These are phyloP conservation scores for Camelus bactrianus DNA, from an alignment of 2,113 vertebrate genomes.

Conservation along the genomic window DNA sequence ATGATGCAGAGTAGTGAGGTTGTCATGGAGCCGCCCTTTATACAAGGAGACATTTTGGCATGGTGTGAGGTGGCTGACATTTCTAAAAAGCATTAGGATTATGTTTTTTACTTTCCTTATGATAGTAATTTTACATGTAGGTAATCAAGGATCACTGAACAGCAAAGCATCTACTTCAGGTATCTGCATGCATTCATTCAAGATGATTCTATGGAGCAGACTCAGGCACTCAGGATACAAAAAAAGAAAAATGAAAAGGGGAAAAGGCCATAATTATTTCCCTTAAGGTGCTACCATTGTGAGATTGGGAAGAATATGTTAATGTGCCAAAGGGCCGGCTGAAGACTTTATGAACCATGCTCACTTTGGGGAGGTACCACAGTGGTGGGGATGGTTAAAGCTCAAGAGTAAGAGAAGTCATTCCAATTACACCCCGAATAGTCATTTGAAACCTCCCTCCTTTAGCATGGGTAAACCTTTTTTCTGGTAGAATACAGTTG, in stretches of 20 bases:
- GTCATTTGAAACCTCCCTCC: background rate
- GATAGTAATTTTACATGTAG: background rate
- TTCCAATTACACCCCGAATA: background rate
- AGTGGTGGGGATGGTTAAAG: background rate
- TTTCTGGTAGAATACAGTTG: background rate
- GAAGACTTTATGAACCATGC: background rate
- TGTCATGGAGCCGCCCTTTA: background rate
- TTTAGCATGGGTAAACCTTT: slow-evolving; percentile 3
- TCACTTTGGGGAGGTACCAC: background rate
- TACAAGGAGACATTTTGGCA: background rate
- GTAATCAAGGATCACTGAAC: background rate
- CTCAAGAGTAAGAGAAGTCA: background rate
- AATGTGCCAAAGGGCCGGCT: background rate
- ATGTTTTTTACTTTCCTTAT: slow-evolving; percentile 5
- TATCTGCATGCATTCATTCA: background rate
- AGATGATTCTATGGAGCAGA: background rate
- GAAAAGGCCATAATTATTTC: background rate
- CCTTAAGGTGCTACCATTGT: background rate
- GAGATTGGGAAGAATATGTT: background rate
- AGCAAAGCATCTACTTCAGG: background rate
- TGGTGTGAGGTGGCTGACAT: background rate
- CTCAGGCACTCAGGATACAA: background rate
- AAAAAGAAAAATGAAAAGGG: background rate
- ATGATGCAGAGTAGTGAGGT: background rate
- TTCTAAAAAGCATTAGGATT: slow-evolving; percentile 3